Evolutionary conservation across 1,140 invertebrate genomes (phyloP), one percentile per base, ranked within the genome.

Genomic region (Onthophagus taurus): DNA sequence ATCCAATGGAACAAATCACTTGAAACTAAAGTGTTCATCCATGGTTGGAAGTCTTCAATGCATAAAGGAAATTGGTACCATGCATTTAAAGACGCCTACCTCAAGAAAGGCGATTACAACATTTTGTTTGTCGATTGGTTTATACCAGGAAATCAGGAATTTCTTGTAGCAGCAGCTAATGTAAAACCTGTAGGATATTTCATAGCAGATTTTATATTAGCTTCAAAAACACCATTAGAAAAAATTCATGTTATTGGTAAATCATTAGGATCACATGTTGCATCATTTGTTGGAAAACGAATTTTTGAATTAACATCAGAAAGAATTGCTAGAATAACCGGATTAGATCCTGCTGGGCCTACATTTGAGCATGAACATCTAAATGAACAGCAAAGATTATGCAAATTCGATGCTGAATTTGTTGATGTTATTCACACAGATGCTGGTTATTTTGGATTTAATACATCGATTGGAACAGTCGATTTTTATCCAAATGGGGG

Each of bases 371-470:
- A 26, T 17, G 31, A 34, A 9, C 14, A 18, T 21, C 8, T 36
- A 2, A 7, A 12, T 35, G 12, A 14, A 9, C 6, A 21, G 7
- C 5, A 39, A 16, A 34, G 64, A 48, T 53, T 71, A 14, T 53
- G 51, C 3, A 29, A n/a, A 0, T 70, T 69, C 0, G 89, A 93
- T 60, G 91, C 91, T 0, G 55, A 70, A 3, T 92, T 92, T 59
- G 90, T 96, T 3, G 92, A 95, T 61, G 78, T 90, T 5, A 84
- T 94, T 43, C 92, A 96, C 58, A 89, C 89, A 0, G 87, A 92
- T 60, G 86, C 81, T 0, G 85, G 85, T 0, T 61, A 78, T 0
- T 74, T 89, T 36, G 86, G 88, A 0, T 81, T 81, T 43, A 72
- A 73, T 0, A 66, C 72, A 19, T 70, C 85, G 0, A 72, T 83